These are phyloP conservation scores for Lampris megalopsis DNA, from an alignment of 2,113 vertebrate species.

Conservation along the genomic window DNA sequence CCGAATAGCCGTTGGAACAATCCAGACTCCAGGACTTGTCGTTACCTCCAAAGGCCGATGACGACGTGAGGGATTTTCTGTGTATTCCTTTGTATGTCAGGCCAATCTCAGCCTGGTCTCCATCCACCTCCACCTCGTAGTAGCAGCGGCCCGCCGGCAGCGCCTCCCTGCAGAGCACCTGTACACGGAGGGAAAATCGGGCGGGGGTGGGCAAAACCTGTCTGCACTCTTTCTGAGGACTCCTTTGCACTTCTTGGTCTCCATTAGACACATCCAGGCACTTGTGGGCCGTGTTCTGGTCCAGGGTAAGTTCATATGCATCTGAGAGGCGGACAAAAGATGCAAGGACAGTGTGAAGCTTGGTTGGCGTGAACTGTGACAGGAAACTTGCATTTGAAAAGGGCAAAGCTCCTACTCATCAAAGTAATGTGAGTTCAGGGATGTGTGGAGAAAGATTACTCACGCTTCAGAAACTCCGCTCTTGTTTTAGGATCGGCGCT, in stretches of 20 bases:
- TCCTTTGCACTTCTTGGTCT: constrained; percentile 32
- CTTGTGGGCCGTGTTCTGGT: constrained; percentile 54
- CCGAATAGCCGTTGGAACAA: constrained; percentile 50
- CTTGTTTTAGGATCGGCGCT: constrained; percentile 53
- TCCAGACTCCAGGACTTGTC: constrained; percentile 71
- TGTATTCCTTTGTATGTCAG: constrained; percentile 64
- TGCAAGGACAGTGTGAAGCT: background rate
- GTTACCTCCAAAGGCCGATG: constrained; percentile 63
- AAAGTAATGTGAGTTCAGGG: background rate
- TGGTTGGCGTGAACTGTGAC: too few species aligned
- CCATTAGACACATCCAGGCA: constrained; percentile 48
- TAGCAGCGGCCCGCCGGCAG: constrained; percentile 63
- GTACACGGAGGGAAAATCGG: constrained; percentile 48
- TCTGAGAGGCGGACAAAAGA: constrained; percentile 46
- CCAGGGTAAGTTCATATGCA: constrained; percentile 60
- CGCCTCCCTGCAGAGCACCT: constrained; percentile 68
- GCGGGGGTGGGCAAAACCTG: background rate
- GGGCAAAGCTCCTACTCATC: too few species aligned
- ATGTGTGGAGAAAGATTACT: constrained; percentile 7
- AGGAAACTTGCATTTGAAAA: too few species aligned
- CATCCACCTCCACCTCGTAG: constrained; percentile 69
- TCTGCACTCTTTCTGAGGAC: background rate
- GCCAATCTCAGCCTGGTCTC: constrained; percentile 63
- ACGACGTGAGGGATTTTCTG: constrained; percentile 22
- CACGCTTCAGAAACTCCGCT: constrained; percentile 66